Conservation (phyloP, 2,113 vertebrate species). For the Cochlearius cochlearius region DNA sequence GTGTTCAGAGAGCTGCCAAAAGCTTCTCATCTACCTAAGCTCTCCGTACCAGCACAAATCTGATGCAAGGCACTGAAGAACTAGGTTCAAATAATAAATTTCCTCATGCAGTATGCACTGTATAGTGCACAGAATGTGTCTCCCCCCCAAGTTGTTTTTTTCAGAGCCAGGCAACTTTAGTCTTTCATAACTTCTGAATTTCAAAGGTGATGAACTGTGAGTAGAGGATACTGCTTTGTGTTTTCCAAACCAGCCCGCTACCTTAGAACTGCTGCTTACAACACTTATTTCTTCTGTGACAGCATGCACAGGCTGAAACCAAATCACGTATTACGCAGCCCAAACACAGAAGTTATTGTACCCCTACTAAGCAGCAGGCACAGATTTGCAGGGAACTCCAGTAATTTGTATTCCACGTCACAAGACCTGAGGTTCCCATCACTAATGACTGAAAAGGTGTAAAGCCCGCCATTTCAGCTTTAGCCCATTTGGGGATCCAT, state of each 20-base stretch:
- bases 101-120: background rate
- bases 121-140: accelerated
- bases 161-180: background rate
- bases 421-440: background rate
- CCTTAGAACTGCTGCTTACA: background rate
- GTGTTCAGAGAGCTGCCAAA: background rate
- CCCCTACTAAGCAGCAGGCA: background rate
- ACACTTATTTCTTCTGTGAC: accelerated
- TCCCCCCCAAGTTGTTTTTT: background rate
- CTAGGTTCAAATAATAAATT: no score
- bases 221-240: no score
- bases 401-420: accelerated
- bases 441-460: background rate
- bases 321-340: accelerated
- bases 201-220: background rate
- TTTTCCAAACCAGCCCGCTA: background rate
- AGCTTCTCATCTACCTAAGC: background rate
- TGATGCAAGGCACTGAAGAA: background rate
- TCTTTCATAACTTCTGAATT: background rate
- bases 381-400: background rate
- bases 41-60: background rate
- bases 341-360: accelerated
- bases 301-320: background rate
- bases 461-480: background rate
- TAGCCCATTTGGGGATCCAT: background rate